Evolutionary conservation across 1,140 invertebrate species (phyloP), one percentile per base, ranked within the genome.

Genomic region (Phortica variegata): DNA sequence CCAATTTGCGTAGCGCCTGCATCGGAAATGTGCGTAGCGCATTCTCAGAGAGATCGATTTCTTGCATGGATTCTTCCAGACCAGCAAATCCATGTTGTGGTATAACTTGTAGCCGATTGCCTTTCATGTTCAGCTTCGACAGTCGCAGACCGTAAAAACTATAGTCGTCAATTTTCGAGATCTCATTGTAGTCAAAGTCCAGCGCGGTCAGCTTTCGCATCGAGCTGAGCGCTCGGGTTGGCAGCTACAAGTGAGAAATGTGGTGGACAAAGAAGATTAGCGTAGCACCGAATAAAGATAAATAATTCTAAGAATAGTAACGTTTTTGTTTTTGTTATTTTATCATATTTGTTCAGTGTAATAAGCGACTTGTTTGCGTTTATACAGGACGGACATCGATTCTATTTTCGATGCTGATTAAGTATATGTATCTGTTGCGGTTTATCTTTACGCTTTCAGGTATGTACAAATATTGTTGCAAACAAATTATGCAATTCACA

Each of bases 21-120:
- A 93, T 86, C 0, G 92, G 92, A 66, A 95, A 93, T 13, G 80
- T 75, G 52, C 85, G 84, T 29, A 95, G 77, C 61, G 88, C 89
- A 68, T 95, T 95, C 76, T 92, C 90, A 2, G 89, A 87, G 17
- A 95, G 78, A 77, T 91, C 89, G 41, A 95, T 80, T 76, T 93
- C 89, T 37, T 83, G 85, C 33, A 95, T 77, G 18, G 85, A 86
- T 43, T 84, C 82, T 73, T 93, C 92, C 26, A 93, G 77, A 0
- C 89, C 88, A n/a, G 87, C 86, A 71, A 93, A 93, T 1, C 87
- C 89, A 69, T 90, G 87, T 65, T 93, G 90, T 3, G 86, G 87
- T 65, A 91, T 85, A 56, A 86, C 84, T 36, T 83, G 80, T 63
- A 93, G 79, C 58, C 84, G 80, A 77, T 94, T 93, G 34, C 87